Base-by-base conservation (phyloP, 2,888 invertebrate species). In the Microplitis manilae region DNA sequence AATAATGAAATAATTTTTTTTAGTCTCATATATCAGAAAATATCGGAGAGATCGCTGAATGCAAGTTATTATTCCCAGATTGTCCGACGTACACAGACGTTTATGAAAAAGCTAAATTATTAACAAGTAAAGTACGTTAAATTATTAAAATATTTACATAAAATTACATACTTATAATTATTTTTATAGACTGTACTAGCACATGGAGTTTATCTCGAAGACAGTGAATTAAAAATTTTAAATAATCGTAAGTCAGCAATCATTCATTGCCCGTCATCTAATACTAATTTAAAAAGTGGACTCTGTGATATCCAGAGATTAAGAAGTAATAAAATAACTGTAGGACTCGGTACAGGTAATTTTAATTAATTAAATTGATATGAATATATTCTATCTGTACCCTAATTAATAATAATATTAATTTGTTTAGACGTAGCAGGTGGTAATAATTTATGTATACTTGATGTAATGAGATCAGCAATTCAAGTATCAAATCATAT, bases 11-110 rank as follows among this genome's bases (percentile, higher is more conserved):
- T 50, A 50, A 50, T 50, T 79, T 79, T 79, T 79, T 76, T 91
- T 90, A 97, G 95, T 96, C 94, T 73, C 97, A 98, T 86, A 93
- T 97, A 77, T 95, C 96, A 20, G 97, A 98, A 90, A 96, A 95
- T 86, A 79, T 90, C 20, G 91, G 93, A 5, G 97, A 98, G 92
- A 91, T 96, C 72, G 90, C 92, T 79, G 91, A 92, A 85, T 95
- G 96, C 0, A 90, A 92, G 78, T 84, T 92, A 67, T 85, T 91
- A 1, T 94, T 92, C 85, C 93, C 93, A 1, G 87, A 91, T 0
- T 91, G 91, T 76, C 90, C 91, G 65, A 92, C 91, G 40, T 98
- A 97, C 88, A 92, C 95, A 0, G 91, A 94, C 77, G 95, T 96
- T 9, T 97, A 97, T 88, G 93, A 96, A 81, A 90, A 92, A 80